Evolutionary conservation across 2,888 invertebrate species (phyloP).

Genomic region (Tenodera sinensis): DNA sequence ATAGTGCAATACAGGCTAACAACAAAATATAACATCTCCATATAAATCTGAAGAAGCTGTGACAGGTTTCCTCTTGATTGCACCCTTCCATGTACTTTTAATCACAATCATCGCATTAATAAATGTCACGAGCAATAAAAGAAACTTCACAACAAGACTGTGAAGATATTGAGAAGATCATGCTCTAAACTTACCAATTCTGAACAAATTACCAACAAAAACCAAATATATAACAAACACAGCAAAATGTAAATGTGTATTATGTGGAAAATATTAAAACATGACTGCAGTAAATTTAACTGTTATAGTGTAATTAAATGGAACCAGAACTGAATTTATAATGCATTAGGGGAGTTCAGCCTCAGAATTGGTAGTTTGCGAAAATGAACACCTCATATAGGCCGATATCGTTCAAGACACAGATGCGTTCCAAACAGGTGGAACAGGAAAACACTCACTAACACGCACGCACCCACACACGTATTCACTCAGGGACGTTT

Average conservation of each 20-base stretch:
- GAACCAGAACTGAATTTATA: not conserved
- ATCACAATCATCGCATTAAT: not conserved
- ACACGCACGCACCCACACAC: not conserved
- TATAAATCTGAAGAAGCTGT: not conserved
- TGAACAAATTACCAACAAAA: not conserved
- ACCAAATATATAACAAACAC: not conserved
- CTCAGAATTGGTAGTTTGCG: constrained; percentile 8
- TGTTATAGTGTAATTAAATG: not conserved
- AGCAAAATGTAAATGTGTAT: not conserved
- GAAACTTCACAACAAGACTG: not conserved
- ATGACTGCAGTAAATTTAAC: not conserved
- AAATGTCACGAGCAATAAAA: not conserved
- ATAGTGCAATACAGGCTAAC: not conserved
- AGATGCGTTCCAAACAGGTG: not conserved
- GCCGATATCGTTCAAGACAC: constrained; percentile 31
- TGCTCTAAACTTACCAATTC: constrained; percentile 5
- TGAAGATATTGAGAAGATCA: not conserved
- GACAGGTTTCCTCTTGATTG: not conserved
- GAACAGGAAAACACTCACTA: not conserved
- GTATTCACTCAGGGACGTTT: not conserved
- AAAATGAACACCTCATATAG: constrained; percentile 24
- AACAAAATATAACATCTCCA: not conserved
- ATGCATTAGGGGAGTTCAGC: not conserved
- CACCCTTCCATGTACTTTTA: not conserved
- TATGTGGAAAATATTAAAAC: not conserved